phyloP scores from a whole-genome alignment of 2,113 vertebrate species.

The Ardeotis arabs region DNA sequence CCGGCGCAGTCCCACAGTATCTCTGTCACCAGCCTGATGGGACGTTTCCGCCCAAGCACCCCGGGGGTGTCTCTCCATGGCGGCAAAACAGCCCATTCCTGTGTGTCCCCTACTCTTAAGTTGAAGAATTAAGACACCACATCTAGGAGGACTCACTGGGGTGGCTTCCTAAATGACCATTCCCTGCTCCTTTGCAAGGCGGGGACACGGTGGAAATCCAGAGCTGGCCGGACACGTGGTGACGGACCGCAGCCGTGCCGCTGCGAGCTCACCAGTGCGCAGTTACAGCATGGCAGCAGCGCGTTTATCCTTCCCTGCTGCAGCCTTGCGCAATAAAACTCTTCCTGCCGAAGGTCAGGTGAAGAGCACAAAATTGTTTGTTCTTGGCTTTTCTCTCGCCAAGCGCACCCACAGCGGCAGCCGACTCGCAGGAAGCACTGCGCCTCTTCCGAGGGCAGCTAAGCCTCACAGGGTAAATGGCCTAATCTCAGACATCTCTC shows the following conservation, averaged over 20 bases:
- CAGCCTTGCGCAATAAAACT: neutral
- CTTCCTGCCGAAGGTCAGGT: neutral
- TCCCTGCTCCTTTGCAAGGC: neutral
- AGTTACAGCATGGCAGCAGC: rapidly evolving
- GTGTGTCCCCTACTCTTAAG: neutral
- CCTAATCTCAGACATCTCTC: neutral
- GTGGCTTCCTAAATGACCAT: neutral
- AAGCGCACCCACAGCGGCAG: rapidly evolving
- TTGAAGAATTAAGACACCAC: neutral
- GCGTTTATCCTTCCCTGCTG: neutral
- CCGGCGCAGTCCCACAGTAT: rapidly evolving
- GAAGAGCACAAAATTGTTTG: neutral
- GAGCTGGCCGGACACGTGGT: rapidly evolving
- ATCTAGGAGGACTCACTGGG: neutral
- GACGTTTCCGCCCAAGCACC: rapidly evolving
- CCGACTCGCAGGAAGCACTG: neutral
- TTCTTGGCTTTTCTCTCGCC: neutral
- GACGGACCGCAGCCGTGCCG: rapidly evolving
- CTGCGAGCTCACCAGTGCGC: rapidly evolving
- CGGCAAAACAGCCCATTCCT: neutral
- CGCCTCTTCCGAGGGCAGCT: neutral
- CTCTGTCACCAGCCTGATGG: rapidly evolving
- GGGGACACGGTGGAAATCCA: rapidly evolving
- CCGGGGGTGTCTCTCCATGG: neutral
- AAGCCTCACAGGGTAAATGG: rapidly evolving